Evolutionary conservation across 2,888 invertebrate species (phyloP).

Genomic region (Perithous albicinctus): DNA sequence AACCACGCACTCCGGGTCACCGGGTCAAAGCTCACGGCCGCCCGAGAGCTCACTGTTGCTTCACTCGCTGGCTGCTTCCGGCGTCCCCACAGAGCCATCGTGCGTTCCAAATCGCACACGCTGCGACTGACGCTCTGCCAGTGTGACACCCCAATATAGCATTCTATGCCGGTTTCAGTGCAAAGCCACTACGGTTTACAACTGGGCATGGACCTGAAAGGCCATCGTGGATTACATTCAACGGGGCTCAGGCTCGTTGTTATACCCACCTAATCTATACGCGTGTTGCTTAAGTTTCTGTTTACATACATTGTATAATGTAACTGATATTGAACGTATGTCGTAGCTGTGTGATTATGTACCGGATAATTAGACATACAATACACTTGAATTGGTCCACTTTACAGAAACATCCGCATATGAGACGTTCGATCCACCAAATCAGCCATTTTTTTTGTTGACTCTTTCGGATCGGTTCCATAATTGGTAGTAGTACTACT

Average conservation of each 20-base stretch:
- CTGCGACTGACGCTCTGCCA: background rate
- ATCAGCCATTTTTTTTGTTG: too few species aligned
- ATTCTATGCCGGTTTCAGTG: background rate
- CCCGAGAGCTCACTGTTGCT: constrained; percentile 79
- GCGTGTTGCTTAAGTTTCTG: too few species aligned
- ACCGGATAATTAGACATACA: too few species aligned
- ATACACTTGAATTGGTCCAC: too few species aligned
- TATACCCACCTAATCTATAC: background rate
- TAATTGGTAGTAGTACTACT: too few species aligned
- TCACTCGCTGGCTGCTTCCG: constrained; percentile 64
- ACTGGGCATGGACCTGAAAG: background rate
- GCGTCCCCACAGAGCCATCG: constrained; percentile 11
- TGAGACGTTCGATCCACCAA: too few species aligned
- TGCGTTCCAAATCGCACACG: constrained; percentile 22
- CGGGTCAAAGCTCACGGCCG: constrained; percentile 84
- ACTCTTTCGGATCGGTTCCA: too few species aligned
- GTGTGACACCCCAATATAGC: constrained; percentile 2
- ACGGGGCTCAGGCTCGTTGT: background rate
- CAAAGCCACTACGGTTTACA: background rate
- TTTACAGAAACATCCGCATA: too few species aligned
- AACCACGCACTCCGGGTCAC: constrained; percentile 81
- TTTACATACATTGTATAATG: too few species aligned
- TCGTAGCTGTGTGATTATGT: too few species aligned
- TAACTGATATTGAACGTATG: too few species aligned
- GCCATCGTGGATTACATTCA: background rate